Percentiles rank a stretch among this genome's conserved stretches.
phyloP scores from a whole-genome alignment of 2,113 vertebrate species.

The Raphicerus campestris region DNA sequence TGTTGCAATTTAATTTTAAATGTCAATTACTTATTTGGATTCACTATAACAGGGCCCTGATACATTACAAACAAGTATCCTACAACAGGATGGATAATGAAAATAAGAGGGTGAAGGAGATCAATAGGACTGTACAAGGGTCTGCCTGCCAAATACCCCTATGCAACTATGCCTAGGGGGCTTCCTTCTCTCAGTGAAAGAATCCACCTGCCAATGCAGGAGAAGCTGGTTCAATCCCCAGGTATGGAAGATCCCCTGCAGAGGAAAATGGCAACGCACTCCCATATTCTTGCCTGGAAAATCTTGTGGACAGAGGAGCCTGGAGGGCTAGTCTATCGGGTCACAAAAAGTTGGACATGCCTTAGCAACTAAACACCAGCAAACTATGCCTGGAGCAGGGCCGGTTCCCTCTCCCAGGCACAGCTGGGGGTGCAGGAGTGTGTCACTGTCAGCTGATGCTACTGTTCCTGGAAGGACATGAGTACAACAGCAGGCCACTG shows the following conservation, averaged over 20 bases:
- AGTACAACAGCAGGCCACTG: background rate
- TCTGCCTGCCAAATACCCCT: background rate
- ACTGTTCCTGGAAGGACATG: background rate
- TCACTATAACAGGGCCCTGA: constrained; percentile 57
- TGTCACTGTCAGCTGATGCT: background rate
- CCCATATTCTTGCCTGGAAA: background rate
- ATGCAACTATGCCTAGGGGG: background rate
- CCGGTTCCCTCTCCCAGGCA: background rate
- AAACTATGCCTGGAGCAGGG: background rate
- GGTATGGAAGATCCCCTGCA: background rate
- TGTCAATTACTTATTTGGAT: constrained; percentile 62
- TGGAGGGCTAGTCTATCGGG: background rate
- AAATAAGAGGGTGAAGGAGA: constrained; percentile 40
- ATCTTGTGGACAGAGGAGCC: background rate
- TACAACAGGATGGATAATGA: background rate
- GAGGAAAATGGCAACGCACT: background rate
- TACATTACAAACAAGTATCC: constrained; percentile 26
- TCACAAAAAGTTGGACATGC: background rate
- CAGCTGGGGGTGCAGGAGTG: background rate
- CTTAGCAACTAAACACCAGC: background rate
- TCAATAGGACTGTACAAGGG: constrained; percentile 1
- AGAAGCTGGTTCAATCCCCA: background rate
- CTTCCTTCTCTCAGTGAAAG: background rate
- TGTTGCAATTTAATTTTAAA: constrained; percentile 64
- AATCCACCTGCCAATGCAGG: background rate